Base-by-base conservation (phyloP, 2,113 vertebrate species). In the Baryphthengus martii region DNA sequence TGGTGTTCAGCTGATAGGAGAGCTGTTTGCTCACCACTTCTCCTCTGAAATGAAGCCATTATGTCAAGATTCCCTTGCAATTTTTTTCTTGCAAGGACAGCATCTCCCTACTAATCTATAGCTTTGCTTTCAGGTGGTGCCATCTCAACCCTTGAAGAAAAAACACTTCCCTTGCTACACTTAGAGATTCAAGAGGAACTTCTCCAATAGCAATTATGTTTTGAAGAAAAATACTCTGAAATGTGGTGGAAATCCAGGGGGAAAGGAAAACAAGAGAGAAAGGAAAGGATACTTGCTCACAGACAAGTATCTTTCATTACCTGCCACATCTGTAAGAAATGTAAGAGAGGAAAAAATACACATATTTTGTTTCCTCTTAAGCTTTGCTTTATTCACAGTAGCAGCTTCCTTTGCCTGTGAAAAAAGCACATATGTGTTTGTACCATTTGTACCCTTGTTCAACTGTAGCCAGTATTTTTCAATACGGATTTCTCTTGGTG, bases 251-350 rank as follows among this genome's bases (percentile, higher is more conserved):
- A 91, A 78, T 77, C 24, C 37, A 49, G 16, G 35, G 24, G 6
- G 16, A 40, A 86, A 67, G 15, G 25, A 72, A 70, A 76, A 44
- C 0, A 0, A 66, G 15, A 47, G 0, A 71, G 15, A 45, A 80
- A 83, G 26, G 50, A n/a, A 75, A 82, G 29, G 25, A 33, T 59
- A 70, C 35, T 70, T 63, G 8, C 15, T 77, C 37, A 74, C 78
- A 88, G 45, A 42, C 21, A 63, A 65, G 10, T 56, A 33, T 44
- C 35, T 45, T 84, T 63, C 52, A 52, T 44, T 89, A 75, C 62
- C 42, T 75, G 7, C 12, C 0, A 0, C 3, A 4, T 78, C 70
- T 61, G 28, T 67, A 78, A 84, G 33, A 78, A 78, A 85, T 13
- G 29, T 52, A 72, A 78, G 74, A 78, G 44, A 50, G 26, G 42